These are phyloP conservation scores for Netelia fuscicornis DNA, from an alignment of 2,888 invertebrate species.

Conservation along the genomic window DNA sequence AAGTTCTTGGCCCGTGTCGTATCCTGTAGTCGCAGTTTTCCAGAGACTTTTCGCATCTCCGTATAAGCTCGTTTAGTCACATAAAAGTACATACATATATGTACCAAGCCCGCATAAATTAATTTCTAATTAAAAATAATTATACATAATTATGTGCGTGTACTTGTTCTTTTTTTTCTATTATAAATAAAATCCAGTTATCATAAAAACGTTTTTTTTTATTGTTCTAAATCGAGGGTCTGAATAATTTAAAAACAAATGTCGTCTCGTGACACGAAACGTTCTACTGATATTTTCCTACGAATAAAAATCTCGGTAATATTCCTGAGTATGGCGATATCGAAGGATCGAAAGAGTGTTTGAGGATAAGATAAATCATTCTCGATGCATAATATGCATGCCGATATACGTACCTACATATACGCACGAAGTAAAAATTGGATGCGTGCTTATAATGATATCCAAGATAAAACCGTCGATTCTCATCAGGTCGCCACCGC, in stretches of 20 bases:
- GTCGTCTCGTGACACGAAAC: neutral
- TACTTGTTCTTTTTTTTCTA: neutral
- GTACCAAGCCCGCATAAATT: neutral
- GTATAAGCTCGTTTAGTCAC: neutral
- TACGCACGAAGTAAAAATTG: slow-evolving; percentile 16
- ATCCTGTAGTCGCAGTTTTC: neutral
- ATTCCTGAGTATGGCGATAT: neutral
- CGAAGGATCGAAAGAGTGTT: slow-evolving; percentile 11
- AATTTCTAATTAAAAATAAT: neutral
- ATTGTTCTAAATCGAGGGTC: no score
- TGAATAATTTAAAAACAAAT: neutral
- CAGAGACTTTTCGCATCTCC: neutral
- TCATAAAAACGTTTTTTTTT: no score
- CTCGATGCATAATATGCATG: slow-evolving; percentile 21
- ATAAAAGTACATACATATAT: neutral
- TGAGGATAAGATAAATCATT: slow-evolving; percentile 43
- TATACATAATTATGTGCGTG: neutral
- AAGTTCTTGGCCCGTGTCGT: slow-evolving; percentile 61
- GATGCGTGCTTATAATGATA: slow-evolving; percentile 30
- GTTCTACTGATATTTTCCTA: neutral
- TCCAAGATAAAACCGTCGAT: slow-evolving; percentile 38
- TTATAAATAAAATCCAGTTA: neutral
- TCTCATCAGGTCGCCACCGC: neutral
- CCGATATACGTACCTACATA: neutral
- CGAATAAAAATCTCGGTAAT: neutral